These are phyloP conservation scores for Passerina amoena DNA, from an alignment of 2,113 vertebrate genomes.

Conservation along the genomic window DNA sequence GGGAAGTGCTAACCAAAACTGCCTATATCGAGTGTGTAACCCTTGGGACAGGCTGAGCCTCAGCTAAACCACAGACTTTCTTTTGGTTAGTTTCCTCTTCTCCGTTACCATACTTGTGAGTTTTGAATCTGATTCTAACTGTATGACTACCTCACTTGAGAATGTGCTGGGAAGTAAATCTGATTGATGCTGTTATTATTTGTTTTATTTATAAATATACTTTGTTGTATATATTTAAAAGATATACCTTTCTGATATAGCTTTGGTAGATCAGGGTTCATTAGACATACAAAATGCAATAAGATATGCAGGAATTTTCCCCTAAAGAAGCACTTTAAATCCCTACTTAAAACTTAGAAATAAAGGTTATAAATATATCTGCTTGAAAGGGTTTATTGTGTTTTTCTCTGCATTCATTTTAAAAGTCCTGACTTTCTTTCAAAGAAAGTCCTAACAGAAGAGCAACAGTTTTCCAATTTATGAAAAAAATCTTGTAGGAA, in stretches of 20 bases:
- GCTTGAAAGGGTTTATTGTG: background rate
- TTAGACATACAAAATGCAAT: background rate
- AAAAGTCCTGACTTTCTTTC: background rate
- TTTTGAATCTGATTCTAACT: conserved; percentile 1
- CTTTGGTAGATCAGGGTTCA: background rate
- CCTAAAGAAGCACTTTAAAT: background rate
- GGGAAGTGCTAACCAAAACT: conserved; percentile 33
- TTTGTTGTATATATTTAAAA: background rate
- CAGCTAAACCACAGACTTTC: background rate
- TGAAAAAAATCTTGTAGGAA: background rate
- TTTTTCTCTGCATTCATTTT: background rate
- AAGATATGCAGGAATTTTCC: background rate
- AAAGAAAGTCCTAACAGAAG: background rate
- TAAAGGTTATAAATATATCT: background rate
- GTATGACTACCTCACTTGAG: background rate
- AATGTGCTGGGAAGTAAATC: background rate
- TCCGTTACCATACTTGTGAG: background rate
- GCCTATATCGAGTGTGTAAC: background rate
- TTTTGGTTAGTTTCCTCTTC: conserved; percentile 48
- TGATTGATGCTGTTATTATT: background rate
- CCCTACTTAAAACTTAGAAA: background rate
- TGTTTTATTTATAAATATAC: background rate
- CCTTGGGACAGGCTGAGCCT: conserved; percentile 15
- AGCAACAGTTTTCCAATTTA: background rate
- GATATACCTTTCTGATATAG: background rate